These are phyloP conservation scores for Bryconaethiops microstoma DNA, from an alignment of 2,797 vertebrate genomes.

Conservation along the genomic window DNA sequence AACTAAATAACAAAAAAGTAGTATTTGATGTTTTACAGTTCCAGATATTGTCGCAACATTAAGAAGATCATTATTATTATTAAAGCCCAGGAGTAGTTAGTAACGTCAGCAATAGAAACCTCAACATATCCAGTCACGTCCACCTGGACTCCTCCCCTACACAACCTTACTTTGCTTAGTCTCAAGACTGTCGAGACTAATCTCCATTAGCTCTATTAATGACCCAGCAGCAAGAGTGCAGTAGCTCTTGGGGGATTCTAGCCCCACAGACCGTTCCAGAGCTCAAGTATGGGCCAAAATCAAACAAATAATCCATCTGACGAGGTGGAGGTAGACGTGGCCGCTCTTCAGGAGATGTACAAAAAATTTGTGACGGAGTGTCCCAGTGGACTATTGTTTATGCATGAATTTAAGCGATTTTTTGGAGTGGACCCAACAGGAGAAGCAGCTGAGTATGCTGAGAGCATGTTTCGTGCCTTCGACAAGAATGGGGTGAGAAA, in stretches of 20 bases:
- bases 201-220: slow-evolving; percentile 46
- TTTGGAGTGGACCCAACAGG: slow-evolving; percentile 74
- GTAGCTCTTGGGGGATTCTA: background rate
- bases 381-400: slow-evolving; percentile 73
- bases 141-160: background rate
- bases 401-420: slow-evolving; percentile 80
- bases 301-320: slow-evolving; percentile 64
- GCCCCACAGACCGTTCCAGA: slow-evolving; percentile 49
- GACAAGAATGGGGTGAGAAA: slow-evolving; percentile 79
- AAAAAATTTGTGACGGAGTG: slow-evolving; percentile 78
- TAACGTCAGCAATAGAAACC: background rate
- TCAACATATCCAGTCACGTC: background rate
- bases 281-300: slow-evolving; percentile 69
- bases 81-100: too few species aligned
- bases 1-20: too few species aligned
- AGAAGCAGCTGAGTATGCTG: slow-evolving; percentile 74
- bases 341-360: slow-evolving; percentile 77
- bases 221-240: background rate
- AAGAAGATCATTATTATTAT: too few species aligned
- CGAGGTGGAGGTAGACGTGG: slow-evolving; percentile 69
- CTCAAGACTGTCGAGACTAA: slow-evolving; percentile 45
- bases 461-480: slow-evolving; percentile 78
- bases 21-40: too few species aligned
- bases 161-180: background rate
- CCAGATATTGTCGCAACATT: too few species aligned